These are phyloP conservation scores for Sabatieria punctata DNA, from an alignment of 2,888 invertebrate species.

Conservation along the genomic window DNA sequence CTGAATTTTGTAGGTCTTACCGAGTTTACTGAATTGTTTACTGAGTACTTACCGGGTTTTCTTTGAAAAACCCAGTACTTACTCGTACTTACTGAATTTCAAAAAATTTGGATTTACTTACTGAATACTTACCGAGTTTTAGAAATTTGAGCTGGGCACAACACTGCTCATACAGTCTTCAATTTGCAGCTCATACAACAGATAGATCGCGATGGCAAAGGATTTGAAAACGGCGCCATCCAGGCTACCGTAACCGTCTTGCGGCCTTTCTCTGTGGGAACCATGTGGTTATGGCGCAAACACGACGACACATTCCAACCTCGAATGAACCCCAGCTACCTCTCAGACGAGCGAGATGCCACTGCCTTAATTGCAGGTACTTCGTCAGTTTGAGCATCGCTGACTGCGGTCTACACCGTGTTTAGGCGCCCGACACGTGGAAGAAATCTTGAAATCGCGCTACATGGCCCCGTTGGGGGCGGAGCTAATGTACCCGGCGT, in stretches of 20 bases:
- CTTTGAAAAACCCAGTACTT: no score
- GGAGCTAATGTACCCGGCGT: conserved; percentile 6
- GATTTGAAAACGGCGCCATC: conserved; percentile 2
- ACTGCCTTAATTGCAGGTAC: conserved; percentile 5
- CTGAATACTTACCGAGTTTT: no score
- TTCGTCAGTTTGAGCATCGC: background rate
- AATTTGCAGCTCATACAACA: background rate
- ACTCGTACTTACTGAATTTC: no score
- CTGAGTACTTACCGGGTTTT: no score
- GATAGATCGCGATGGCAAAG: conserved; percentile 3
- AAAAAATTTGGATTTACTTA: no score
- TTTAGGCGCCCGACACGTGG: conserved; percentile 10
- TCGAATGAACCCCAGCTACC: conserved; percentile 8
- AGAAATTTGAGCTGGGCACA: no score
- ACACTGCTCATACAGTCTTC: no score
- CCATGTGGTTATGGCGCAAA: conserved; percentile 11
- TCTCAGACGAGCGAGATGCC: conserved; percentile 8
- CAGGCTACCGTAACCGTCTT: conserved; percentile 9
- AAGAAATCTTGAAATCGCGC: conserved; percentile 7
- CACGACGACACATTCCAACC: conserved; percentile 7
- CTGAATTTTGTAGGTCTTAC: no score
- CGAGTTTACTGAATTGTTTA: no score
- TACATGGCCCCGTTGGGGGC: conserved; percentile 9
- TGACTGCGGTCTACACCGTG: background rate
- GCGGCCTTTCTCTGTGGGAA: conserved; percentile 10